Evolutionary conservation across 2,113 vertebrate genomes (phyloP).

Genomic region (Siniperca knerii): DNA sequence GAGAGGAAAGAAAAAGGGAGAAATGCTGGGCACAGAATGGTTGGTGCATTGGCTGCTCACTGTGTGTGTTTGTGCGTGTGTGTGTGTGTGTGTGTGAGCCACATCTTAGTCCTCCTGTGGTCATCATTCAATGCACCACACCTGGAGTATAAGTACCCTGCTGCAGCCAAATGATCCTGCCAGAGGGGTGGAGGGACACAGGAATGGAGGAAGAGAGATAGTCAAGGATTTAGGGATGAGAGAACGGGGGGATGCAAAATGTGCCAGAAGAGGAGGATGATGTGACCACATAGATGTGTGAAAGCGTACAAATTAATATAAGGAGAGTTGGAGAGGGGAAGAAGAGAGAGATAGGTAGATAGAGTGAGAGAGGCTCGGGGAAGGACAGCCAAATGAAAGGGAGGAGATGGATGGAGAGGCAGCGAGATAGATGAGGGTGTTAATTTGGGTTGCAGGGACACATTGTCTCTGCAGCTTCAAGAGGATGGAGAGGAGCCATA

Average conservation of each 20-base stretch:
- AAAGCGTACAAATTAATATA: conserved; percentile 49
- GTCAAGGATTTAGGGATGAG: conserved; percentile 29
- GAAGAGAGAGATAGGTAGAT: not conserved
- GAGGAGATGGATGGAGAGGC: conserved; percentile 54
- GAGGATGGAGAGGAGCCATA: conserved; percentile 18
- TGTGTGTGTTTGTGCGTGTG: conserved; percentile 24
- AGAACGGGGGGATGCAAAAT: conserved; percentile 32
- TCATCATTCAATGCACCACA: conserved; percentile 61
- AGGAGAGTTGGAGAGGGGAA: not conserved
- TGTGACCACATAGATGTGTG: conserved; percentile 4
- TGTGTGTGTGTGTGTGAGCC: conserved; percentile 17
- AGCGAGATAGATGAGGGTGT: conserved; percentile 48
- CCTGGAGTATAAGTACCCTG: conserved; percentile 59
- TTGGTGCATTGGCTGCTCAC: conserved; percentile 25
- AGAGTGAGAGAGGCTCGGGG: conserved; percentile 7
- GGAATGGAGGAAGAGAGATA: conserved; percentile 31
- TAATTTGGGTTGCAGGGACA: conserved; percentile 53
- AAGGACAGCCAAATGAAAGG: conserved; percentile 56
- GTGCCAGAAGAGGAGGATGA: conserved; percentile 9
- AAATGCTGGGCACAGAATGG: conserved; percentile 9
- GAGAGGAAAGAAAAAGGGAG: conserved; percentile 7
- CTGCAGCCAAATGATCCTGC: conserved; percentile 60
- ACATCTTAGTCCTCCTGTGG: conserved; percentile 27
- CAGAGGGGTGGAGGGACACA: conserved; percentile 9
- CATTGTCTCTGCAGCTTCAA: conserved; percentile 45